Base-by-base conservation (phyloP, 2,113 vertebrate genomes). In the Climacteris rufus region DNA sequence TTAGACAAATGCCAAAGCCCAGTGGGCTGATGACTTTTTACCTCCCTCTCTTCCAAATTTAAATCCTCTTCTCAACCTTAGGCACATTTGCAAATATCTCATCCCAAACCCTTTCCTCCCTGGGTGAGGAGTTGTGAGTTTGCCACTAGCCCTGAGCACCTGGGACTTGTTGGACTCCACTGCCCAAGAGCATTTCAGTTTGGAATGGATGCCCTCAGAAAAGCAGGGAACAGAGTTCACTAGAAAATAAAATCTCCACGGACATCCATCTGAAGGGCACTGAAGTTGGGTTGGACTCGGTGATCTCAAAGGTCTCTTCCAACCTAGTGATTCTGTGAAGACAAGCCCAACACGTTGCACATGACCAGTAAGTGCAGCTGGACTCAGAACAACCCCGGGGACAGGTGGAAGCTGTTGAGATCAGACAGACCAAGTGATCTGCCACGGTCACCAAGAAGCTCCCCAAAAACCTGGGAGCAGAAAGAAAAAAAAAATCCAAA, bases 61-160 rank as follows among this genome's bases (percentile, higher is more conserved):
- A 47, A 83, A 56, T 87, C 15, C 35, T 66, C 37, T 52, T 74
- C 59, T 47, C 56, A 75, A 60, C 65, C 53, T 86, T 16, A 50
- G 22, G 27, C 25, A 20, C 0, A 0, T 50, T 40, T 24, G 28
- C 7, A 54, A 37, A 27, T 4, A 3, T 35, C 63, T 90, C 64
- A 68, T 27, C 35, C 42, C 2, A 5, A 6, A 31, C 31, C 23
- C 16, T 25, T 78, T 47, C 42, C 28, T 59, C 49, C 31, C 45
- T 18, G 11, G 17, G 13, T 0, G 0, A 68, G 39, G 60, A 75
- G 33, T 37, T 80, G 19, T 3, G 4, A 53, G n/a, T 28, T 76
- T 70, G 56, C 28, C 16, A 18, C 14, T 39, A 47, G 70, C 52
- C 49, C 53, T 56, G 57, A n/a, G 44, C 35, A 76, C 27, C 33